Percentiles rank a stretch among this genome's conserved stretches.
phyloP scores from a whole-genome alignment of 2,797 vertebrate species.

The Glyptemys insculpta region DNA sequence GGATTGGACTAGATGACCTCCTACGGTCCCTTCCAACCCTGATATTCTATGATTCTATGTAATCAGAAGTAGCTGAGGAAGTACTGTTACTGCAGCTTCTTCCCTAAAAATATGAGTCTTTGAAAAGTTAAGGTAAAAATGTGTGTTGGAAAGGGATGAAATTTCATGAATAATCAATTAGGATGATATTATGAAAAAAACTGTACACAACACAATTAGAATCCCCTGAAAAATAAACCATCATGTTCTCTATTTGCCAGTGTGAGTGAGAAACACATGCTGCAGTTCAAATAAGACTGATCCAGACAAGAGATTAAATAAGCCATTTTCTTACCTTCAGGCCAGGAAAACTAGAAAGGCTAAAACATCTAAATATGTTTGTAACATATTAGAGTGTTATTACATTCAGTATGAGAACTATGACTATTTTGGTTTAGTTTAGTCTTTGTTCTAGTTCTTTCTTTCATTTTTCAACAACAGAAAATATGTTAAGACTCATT shows the following conservation, averaged over 20 bases:
- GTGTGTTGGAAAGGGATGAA: neutral
- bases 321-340: neutral
- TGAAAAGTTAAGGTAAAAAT: neutral
- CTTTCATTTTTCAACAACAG: neutral
- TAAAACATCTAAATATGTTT: slow-evolving; percentile 19
- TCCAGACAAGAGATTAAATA: slow-evolving; percentile 54
- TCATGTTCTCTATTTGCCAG: neutral
- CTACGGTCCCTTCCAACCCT: no score
- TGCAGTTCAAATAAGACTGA: slow-evolving; percentile 22
- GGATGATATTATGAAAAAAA: slow-evolving; percentile 48
- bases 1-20: no score
- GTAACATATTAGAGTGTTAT: neutral
- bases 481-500: neutral
- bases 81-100: neutral
- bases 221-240: slow-evolving; percentile 40
- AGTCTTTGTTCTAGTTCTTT: neutral
- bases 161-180: slow-evolving; percentile 9
- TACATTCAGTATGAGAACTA: neutral
- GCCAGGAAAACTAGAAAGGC: slow-evolving; percentile 31
- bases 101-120: neutral
- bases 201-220: slow-evolving; percentile 29
- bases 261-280: slow-evolving; percentile 41
- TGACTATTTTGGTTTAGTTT: neutral
- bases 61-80: neutral
- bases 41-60: neutral